Conservation (phyloP, 2,113 vertebrate genomes). For the Platycercus adscitus region DNA sequence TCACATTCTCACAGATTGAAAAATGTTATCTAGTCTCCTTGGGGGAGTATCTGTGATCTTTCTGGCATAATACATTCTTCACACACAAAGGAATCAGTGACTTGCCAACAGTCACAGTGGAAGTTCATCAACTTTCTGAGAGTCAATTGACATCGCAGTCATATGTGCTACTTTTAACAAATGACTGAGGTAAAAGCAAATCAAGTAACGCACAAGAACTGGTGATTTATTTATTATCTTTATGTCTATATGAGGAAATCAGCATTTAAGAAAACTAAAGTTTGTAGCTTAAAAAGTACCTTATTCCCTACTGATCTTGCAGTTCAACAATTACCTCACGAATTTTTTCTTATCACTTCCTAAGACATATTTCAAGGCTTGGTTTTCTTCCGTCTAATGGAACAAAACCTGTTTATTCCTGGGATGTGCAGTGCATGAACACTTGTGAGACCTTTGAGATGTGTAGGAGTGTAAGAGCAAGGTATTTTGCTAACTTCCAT, state of each 20-base stretch:
- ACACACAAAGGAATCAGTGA: not conserved
- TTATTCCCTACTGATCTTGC: not conserved
- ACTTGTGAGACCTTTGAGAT: not conserved
- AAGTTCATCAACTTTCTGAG: not conserved
- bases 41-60: not conserved
- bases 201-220: not conserved
- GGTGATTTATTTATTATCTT: not conserved
- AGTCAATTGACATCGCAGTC: not conserved
- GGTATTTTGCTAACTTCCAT: not conserved
- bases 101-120: not conserved
- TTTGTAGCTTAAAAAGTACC: not conserved
- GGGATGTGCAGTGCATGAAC: not conserved
- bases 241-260: not conserved
- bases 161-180: not conserved
- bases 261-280: not conserved
- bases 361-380: not conserved
- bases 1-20: not conserved
- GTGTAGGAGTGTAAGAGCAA: not conserved
- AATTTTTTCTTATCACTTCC: not conserved
- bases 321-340: not conserved
- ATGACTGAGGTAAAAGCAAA: not conserved
- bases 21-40: not conserved
- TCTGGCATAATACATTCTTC: not conserved
- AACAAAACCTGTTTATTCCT: not conserved
- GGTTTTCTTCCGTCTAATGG: not conserved